phyloP scores from a whole-genome alignment of 2,113 vertebrate genomes.

The Hypanus sabinus region DNA sequence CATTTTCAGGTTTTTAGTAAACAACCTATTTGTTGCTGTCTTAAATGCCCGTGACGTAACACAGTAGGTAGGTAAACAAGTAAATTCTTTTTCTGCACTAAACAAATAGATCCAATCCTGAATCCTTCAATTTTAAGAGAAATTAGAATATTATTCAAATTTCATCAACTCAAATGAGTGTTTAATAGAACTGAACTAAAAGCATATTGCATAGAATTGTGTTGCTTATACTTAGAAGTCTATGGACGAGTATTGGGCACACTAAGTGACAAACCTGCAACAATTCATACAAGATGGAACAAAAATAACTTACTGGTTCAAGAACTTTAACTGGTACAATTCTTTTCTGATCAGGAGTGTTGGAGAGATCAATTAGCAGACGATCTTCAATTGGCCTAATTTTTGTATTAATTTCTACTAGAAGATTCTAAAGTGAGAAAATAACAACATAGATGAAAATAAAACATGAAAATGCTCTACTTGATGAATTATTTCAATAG shows the following conservation, averaged over 20 bases:
- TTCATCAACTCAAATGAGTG: too few relatives aligned
- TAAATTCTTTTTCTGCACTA: too few relatives aligned
- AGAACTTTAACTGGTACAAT: slow-evolving; percentile 41
- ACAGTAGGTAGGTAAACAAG: too few relatives aligned
- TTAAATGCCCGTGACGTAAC: too few relatives aligned
- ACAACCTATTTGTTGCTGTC: too few relatives aligned
- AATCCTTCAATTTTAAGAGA: too few relatives aligned
- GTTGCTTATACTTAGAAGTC: neutral
- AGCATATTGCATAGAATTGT: neutral
- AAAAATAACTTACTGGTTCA: slow-evolving; percentile 36
- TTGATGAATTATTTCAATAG: neutral
- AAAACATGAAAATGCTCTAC: neutral
- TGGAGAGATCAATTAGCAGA: slow-evolving; percentile 60
- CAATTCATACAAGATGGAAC: neutral
- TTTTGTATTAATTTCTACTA: slow-evolving; percentile 41
- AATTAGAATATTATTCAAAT: too few relatives aligned
- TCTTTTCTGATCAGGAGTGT: slow-evolving; percentile 53
- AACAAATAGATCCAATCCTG: too few relatives aligned
- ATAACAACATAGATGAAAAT: neutral
- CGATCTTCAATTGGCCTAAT: slow-evolving; percentile 36
- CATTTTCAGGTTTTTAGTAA: too few relatives aligned
- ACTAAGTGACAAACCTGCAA: neutral
- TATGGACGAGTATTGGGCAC: neutral
- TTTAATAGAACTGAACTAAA: neutral
- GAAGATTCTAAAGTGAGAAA: slow-evolving; percentile 46